phyloP scores from a whole-genome alignment of 1,140 invertebrate species.

The Sogatella furcifera region DNA sequence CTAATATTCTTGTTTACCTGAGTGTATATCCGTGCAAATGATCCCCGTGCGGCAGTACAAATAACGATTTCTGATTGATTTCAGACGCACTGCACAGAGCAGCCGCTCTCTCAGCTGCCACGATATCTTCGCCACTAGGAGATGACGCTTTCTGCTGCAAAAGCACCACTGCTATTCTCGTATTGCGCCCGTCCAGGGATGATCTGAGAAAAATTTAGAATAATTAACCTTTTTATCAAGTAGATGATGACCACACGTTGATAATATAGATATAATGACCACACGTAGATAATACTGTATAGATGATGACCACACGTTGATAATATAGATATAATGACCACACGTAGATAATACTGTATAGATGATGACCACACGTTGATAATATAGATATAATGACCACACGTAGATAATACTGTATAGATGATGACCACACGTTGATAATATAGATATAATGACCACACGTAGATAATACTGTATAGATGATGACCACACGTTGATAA shows the following conservation, averaged over 20 bases:
- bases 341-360: no score
- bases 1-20: constrained; percentile 34
- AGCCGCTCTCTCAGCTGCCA: constrained; percentile 78
- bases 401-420: no score
- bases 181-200: constrained; percentile 64
- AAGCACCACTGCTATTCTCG: constrained; percentile 79
- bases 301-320: no score
- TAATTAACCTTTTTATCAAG: background rate
- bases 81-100: constrained; percentile 84
- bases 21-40: constrained; percentile 70
- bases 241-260: background rate
- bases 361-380: no score
- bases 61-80: constrained; percentile 81
- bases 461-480: no score
- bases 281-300: no score
- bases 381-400: no score
- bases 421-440: no score
- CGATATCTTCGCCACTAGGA: constrained; percentile 58
- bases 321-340: no score
- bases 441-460: no score
- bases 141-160: constrained; percentile 69
- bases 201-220: constrained; percentile 34
- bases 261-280: background rate
- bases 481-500: no score
- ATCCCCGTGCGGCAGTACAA: constrained; percentile 72